A percentile compares a stretch with the other conserved stretches of the same genome.
Evolutionary conservation across 2,113 vertebrate genomes (phyloP).

Genomic region (Sylvietta virens): DNA sequence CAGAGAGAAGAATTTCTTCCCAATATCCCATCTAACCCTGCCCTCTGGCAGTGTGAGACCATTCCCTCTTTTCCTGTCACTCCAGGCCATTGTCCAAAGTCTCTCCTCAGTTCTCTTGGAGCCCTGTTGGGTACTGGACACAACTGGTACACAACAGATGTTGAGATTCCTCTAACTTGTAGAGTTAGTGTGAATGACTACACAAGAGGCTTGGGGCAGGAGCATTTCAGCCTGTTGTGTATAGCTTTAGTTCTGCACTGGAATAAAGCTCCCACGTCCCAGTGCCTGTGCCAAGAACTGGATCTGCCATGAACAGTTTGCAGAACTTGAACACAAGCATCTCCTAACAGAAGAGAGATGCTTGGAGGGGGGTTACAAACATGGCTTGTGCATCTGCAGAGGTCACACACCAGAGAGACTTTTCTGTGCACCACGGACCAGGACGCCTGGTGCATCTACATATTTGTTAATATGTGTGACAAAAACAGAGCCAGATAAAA

Average conservation of each 20-base stretch:
- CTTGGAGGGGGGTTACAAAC: not conserved
- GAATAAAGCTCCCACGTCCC: not conserved
- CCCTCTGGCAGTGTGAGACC: not conserved
- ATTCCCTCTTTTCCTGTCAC: not conserved
- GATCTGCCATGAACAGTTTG: not conserved
- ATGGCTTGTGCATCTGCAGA: not conserved
- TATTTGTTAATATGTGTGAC: not conserved
- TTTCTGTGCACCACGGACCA: not conserved
- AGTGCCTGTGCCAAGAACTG: not conserved
- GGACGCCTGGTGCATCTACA: not conserved
- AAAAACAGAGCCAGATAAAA: not conserved
- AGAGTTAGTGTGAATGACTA: not conserved
- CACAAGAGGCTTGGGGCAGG: not conserved
- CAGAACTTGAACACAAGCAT: not conserved
- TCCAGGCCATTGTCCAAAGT: not conserved
- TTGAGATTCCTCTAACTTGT: not conserved
- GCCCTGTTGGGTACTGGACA: not conserved
- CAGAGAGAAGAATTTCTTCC: not conserved
- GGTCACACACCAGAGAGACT: not conserved
- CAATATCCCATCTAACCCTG: not conserved
- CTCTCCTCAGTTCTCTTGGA: not conserved
- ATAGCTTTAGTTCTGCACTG: not conserved
- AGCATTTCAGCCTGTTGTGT: not conserved
- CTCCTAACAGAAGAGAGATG: not conserved
- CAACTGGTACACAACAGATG: not conserved